Evolutionary conservation across 2,113 vertebrate species (phyloP).

Genomic region (Bambusicola thoracicus): DNA sequence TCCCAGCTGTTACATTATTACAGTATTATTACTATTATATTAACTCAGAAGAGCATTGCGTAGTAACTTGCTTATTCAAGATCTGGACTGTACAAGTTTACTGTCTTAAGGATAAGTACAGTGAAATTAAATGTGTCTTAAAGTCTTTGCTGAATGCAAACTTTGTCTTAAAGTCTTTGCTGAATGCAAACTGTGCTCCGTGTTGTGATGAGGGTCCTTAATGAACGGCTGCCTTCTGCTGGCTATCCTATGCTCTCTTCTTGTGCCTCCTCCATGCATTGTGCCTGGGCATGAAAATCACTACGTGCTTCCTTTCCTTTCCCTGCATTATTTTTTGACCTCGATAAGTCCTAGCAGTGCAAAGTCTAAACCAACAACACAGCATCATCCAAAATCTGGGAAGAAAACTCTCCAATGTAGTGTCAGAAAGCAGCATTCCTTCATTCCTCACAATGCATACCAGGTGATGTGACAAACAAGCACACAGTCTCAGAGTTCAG

Average conservation of each 20-base stretch:
- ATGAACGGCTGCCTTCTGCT: no score
- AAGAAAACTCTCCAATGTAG: no score
- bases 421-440: no score
- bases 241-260: accelerated
- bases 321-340: neutral
- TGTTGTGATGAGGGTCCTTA: accelerated
- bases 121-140: neutral
- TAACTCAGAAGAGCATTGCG: neutral
- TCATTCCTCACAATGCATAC: no score
- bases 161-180: no score
- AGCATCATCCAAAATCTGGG: no score
- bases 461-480: no score
- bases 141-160: no score
- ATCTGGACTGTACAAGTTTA: accelerated
- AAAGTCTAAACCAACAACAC: neutral
- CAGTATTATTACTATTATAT: neutral
- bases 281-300: neutral
- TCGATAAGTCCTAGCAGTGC: neutral
- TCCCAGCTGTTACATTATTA: neutral
- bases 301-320: neutral
- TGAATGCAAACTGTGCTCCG: no score
- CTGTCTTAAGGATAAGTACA: accelerated
- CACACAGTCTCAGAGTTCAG: no score
- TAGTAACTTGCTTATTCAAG: accelerated
- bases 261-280: accelerated